Base-by-base conservation (phyloP, 2,797 vertebrate genomes). In the Tachyglossus aculeatus region DNA sequence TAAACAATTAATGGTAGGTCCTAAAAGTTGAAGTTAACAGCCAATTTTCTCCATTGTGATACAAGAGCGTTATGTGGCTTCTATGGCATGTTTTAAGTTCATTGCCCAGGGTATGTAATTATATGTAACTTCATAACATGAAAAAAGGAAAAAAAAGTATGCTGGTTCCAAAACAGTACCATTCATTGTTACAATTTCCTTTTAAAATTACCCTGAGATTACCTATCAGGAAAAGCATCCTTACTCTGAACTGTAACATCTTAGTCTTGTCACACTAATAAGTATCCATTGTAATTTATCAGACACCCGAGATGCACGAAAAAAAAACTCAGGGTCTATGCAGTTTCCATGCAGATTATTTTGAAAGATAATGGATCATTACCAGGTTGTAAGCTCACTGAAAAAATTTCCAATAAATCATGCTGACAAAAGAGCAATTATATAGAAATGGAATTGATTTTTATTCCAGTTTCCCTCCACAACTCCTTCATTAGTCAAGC, bases 341-440 rank as follows among this genome's bases (percentile, higher is more conserved):
- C 9, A 37, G 24, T 24, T 34, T 33, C 31, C 68, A 53, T 52
- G 9, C 13, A 52, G 65, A 36, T 61, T 15, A 65, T n/a, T 21
- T 65, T 62, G 51, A 56, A 53, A 65, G 54, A 63, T 39, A 63
- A 65, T 37, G 19, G 9, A 55, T 32, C 33, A 34, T 44, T 53
- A 57, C 11, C 14, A 72, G 16, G n/a, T 31, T 50, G 18, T 36
- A 4, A 1, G 19, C 25, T 11, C 19, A 60, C 37, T 14, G 25
- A 67, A 72, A 56, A 18, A 34, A 16, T 8, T 37, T 53, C 52
- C 51, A 43, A 61, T 73, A 25, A 73, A 56, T 67, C 39, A 56
- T 53, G 24, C 27, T 67, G 36, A 51, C 50, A 61, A 66, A 69
- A 63, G 50, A 16, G 14, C 2, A 45, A 25, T 3, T 51, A 27